These are phyloP conservation scores for Toxotes lorentzi DNA, from an alignment of 2,797 vertebrate species.

Conservation along the genomic window DNA sequence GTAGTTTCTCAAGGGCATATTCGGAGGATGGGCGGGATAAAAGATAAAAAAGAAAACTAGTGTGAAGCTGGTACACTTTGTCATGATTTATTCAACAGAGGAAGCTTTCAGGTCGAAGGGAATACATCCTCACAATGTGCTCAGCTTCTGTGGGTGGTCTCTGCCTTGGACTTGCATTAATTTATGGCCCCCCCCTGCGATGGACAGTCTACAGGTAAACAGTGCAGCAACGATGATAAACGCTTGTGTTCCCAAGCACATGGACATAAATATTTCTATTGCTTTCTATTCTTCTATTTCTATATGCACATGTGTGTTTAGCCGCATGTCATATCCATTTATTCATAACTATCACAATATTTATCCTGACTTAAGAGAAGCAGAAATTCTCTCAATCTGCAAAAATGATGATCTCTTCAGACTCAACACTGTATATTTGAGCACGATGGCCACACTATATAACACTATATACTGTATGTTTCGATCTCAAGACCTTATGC, in stretches of 20 bases:
- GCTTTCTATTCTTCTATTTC: too few species aligned
- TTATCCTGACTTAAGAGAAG: neutral
- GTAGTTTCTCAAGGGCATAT: constrained; percentile 79
- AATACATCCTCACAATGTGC: constrained; percentile 69
- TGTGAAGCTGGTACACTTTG: constrained; percentile 51
- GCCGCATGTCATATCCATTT: constrained; percentile 2
- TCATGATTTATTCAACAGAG: constrained; percentile 82
- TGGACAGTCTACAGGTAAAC: constrained; percentile 38
- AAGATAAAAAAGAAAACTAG: constrained; percentile 70
- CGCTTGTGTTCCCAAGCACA: constrained; percentile 6
- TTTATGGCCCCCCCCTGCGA: constrained; percentile 33
- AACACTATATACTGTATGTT: neutral
- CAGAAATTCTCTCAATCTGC: neutral
- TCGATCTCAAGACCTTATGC: constrained; percentile 12
- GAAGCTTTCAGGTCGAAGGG: constrained; percentile 77
- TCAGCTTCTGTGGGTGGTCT: constrained; percentile 65
- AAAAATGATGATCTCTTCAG: constrained; percentile 2
- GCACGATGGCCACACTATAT: neutral
- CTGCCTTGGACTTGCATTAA: constrained; percentile 47
- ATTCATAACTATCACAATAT: constrained; percentile 17
- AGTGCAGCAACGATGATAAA: constrained; percentile 31
- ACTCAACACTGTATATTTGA: constrained; percentile 4
- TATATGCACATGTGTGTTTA: constrained; percentile 6
- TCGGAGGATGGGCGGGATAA: constrained; percentile 63
- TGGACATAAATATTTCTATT: neutral